These are phyloP conservation scores for Calonectris borealis DNA, from an alignment of 2,113 vertebrate genomes.

Conservation along the genomic window DNA sequence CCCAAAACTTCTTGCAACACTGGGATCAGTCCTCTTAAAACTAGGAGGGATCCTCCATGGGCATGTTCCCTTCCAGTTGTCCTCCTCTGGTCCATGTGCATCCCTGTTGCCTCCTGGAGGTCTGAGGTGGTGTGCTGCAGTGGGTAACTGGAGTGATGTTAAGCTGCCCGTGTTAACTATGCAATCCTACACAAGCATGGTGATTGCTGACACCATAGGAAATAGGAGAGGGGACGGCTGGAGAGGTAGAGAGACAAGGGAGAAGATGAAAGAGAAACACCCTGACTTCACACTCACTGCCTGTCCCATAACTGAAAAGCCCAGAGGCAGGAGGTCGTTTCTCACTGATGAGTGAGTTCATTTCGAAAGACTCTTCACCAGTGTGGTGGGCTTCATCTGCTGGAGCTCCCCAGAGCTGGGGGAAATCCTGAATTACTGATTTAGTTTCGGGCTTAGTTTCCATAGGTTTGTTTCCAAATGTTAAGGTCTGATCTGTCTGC, in stretches of 20 bases:
- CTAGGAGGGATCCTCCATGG: neutral
- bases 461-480: neutral
- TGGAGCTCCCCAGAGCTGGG: neutral
- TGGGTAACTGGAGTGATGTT: neutral
- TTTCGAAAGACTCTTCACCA: neutral
- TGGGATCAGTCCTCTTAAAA: neutral
- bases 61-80: neutral
- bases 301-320: neutral
- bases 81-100: neutral
- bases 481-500: neutral
- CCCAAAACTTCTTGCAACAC: neutral
- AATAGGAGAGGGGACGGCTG: neutral
- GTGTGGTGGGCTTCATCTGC: neutral
- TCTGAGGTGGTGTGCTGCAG: neutral
- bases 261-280: neutral
- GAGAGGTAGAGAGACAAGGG: neutral
- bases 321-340: accelerated
- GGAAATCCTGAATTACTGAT: neutral
- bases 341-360: neutral
- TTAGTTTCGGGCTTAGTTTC: neutral
- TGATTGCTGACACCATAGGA: accelerated
- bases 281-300: neutral
- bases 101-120: neutral
- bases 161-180: neutral
- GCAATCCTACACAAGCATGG: neutral